Evolutionary conservation across 2,888 invertebrate species (phyloP).

Genomic region (Aplocera efformata): DNA sequence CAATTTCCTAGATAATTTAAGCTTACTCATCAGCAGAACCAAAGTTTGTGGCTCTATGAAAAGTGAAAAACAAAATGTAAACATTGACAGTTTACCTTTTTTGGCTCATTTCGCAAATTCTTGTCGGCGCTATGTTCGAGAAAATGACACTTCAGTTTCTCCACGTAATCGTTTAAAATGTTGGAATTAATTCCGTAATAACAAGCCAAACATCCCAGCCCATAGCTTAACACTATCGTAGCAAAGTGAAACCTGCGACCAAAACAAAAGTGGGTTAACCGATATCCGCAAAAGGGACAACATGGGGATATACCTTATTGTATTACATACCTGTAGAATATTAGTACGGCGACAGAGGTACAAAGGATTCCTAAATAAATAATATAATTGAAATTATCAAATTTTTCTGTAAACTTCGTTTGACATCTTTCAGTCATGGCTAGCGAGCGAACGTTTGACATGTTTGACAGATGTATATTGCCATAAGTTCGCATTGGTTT

Average conservation of each 20-base stretch:
- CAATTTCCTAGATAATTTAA: too few relatives aligned
- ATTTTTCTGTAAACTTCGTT: slow-evolving; percentile 67
- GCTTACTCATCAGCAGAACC: not conserved
- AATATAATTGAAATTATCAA: slow-evolving; percentile 73
- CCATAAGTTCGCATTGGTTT: slow-evolving; percentile 3
- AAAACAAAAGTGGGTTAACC: slow-evolving; percentile 40
- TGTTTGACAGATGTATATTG: slow-evolving; percentile 16
- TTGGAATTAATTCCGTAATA: slow-evolving; percentile 64
- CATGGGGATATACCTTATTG: slow-evolving; percentile 20
- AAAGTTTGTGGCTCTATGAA: slow-evolving; percentile 1
- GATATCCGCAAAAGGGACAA: slow-evolving; percentile 19
- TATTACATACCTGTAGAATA: slow-evolving; percentile 62
- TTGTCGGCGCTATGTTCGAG: slow-evolving; percentile 40
- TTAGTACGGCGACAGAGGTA: slow-evolving; percentile 59
- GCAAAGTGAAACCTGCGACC: slow-evolving; percentile 71
- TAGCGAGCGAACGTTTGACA: slow-evolving; percentile 46
- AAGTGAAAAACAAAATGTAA: slow-evolving; percentile 1
- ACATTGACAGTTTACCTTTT: slow-evolving; percentile 48
- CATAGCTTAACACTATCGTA: slow-evolving; percentile 68
- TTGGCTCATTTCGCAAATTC: slow-evolving; percentile 35
- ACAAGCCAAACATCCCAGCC: slow-evolving; percentile 75
- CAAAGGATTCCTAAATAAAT: slow-evolving; percentile 63
- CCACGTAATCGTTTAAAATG: slow-evolving; percentile 56
- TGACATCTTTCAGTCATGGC: slow-evolving; percentile 80
- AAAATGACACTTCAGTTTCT: slow-evolving; percentile 64